These are phyloP conservation scores for Dorcus parallelipipedus DNA, from an alignment of 2,888 invertebrate species.

Conservation along the genomic window DNA sequence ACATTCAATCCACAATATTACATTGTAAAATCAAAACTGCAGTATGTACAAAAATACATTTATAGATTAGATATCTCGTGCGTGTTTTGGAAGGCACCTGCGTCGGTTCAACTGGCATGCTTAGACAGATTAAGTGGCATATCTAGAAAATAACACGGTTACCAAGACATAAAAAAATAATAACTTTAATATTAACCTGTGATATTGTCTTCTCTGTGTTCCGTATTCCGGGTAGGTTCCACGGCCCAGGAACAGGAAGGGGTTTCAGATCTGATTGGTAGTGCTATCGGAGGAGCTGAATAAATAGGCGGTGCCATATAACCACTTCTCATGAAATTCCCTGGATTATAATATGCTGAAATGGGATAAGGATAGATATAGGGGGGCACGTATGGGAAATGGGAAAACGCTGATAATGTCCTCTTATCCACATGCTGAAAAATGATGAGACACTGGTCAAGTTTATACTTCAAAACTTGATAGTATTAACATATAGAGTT, in stretches of 20 bases:
- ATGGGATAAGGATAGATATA: constrained; percentile 44
- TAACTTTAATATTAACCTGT: constrained; percentile 47
- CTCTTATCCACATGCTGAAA: constrained; percentile 37
- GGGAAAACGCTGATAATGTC: constrained; percentile 42
- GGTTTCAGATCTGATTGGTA: constrained; percentile 48
- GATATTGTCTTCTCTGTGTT: constrained; percentile 58
- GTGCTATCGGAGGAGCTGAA: constrained; percentile 50
- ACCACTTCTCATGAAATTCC: constrained; percentile 34
- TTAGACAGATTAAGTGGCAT: constrained; percentile 87
- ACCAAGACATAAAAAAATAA: not conserved
- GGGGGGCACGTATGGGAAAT: constrained; percentile 51
- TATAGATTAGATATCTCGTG: constrained; percentile 7
- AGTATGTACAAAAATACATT: constrained; percentile 19
- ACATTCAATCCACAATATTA: not conserved
- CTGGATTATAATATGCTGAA: constrained; percentile 39
- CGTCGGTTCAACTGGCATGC: constrained; percentile 61
- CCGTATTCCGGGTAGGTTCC: constrained; percentile 42
- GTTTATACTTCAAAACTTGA: not conserved
- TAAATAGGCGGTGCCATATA: constrained; percentile 40
- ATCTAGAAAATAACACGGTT: constrained; percentile 61
- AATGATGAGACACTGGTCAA: constrained; percentile 4
- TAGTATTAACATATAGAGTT: too few relatives aligned
- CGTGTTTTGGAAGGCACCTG: constrained; percentile 37
- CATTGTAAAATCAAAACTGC: constrained; percentile 5
- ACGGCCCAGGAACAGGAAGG: constrained; percentile 57